Evolutionary conservation across 30 jellyfish, hydroid and myxozoan genomes (phyloP).

Genomic region (Phacellophora camtschatica): DNA sequence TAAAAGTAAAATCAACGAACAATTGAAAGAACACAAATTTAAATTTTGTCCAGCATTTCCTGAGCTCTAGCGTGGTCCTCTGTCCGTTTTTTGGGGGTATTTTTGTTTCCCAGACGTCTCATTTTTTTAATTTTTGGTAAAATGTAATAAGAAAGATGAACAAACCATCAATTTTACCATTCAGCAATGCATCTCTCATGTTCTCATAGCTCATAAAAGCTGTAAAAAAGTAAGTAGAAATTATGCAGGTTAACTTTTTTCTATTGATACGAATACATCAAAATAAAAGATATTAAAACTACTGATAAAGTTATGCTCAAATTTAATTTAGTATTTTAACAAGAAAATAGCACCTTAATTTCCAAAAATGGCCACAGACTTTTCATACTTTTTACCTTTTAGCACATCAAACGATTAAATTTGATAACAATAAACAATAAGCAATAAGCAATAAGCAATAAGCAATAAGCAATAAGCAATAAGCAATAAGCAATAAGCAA

Average conservation of each 20-base stretch:
- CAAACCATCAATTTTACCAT: conserved; percentile 4
- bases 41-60: too few species aligned
- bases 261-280: not conserved
- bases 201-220: not conserved
- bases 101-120: too few species aligned
- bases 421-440: not conserved
- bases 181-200: not conserved
- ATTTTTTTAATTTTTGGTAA: not conserved
- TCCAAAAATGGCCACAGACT: too few species aligned
- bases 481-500: too few species aligned
- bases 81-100: too few species aligned
- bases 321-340: not conserved
- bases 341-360: not conserved
- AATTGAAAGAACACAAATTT: too few species aligned
- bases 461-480: too few species aligned
- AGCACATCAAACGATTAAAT: not conserved
- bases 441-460: too few species aligned
- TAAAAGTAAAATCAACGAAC: too few species aligned
- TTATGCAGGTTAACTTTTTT: too few species aligned
- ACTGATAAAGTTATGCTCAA: not conserved
- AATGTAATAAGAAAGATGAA: not conserved
- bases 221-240: not conserved
- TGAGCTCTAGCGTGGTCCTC: too few species aligned
- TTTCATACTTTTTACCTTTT: too few species aligned
- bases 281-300: not conserved